Conservation (phyloP, 2,797 vertebrate genomes). For the Perodicticus potto region DNA sequence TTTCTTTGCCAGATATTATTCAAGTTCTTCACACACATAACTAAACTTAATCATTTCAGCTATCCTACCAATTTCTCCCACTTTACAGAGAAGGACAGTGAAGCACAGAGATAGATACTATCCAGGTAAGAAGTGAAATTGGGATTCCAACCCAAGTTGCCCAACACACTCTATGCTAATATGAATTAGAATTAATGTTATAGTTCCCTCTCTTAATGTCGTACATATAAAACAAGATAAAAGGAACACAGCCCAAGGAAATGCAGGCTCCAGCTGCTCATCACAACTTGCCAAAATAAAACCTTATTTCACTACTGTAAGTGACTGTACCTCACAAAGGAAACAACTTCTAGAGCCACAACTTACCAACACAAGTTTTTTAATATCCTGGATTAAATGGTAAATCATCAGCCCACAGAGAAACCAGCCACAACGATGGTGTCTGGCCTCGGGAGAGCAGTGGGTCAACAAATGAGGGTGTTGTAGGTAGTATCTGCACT, state of each 20-base stretch:
- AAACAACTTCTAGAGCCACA: background rate
- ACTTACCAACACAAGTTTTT: background rate
- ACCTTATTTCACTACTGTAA: background rate
- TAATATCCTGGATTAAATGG: background rate
- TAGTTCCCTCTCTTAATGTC: background rate
- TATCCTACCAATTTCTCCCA: background rate
- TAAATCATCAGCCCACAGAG: background rate
- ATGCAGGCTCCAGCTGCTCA: background rate
- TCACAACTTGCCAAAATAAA: background rate
- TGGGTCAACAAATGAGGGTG: background rate
- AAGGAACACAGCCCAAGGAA: background rate
- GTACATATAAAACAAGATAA: background rate
- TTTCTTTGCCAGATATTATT: background rate
- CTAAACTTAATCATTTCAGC: background rate
- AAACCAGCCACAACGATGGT: background rate
- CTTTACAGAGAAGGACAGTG: background rate
- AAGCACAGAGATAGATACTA: background rate
- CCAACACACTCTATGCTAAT: background rate
- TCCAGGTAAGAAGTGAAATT: background rate
- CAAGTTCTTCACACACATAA: background rate
- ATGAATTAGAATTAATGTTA: background rate
- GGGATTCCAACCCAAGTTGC: background rate
- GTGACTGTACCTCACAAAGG: background rate
- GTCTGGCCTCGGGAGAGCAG: rapidly evolving
- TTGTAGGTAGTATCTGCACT: rapidly evolving